Base-by-base conservation (phyloP, 2,888 invertebrate species). In the Siphlonurus alternatus region DNA sequence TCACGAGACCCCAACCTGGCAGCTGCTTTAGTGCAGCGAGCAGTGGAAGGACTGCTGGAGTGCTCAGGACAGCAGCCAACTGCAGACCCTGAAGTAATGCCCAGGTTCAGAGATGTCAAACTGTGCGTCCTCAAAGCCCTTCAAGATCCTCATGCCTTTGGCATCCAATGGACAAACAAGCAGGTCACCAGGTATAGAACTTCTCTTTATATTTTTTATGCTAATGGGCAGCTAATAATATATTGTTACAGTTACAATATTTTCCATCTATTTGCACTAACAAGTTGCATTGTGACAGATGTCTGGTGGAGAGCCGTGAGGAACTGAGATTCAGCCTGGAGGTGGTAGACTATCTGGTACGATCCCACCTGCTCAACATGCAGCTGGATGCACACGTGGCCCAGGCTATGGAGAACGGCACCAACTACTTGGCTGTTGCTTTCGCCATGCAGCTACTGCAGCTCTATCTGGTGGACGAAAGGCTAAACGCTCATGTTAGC, bases 371-470 rank as follows among this genome's bases (percentile, higher is more conserved):
- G 61, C 83, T 95, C 25, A 89, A 88, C 74, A 84, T 83, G n/a
- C 88, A 87, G 73, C 88, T 70, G 25, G 95, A 96, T 76, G 75
- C 88, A 63, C 84, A 89, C 61, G 76, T 96, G 25, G 88, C 93
- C 0, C 87, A 88, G 70, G 82, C 86, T 67, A 89, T 97, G 85
- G 96, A 96, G 70, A 87, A 84, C 73, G 93, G 90, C 1, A 85
- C 83, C 72, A 88, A 87, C 74, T 81, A 79, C 70, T 81, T 90
- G 77, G 92, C 90, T 0, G 87, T 93, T 1, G 84, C 85, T 3
- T 94, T 95, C 74, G 90, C 93, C 18, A 95, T 93, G 85, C 93
- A 94, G 71, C 78, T 97, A 22, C 86, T 95, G 1, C 93, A 91
- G 75, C 79, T 90, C 65, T 89, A 93, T 72, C 80, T 94, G 23